These are phyloP conservation scores for Phrynosoma blainvillii DNA, from an alignment of 2,113 vertebrate species.

Conservation along the genomic window DNA sequence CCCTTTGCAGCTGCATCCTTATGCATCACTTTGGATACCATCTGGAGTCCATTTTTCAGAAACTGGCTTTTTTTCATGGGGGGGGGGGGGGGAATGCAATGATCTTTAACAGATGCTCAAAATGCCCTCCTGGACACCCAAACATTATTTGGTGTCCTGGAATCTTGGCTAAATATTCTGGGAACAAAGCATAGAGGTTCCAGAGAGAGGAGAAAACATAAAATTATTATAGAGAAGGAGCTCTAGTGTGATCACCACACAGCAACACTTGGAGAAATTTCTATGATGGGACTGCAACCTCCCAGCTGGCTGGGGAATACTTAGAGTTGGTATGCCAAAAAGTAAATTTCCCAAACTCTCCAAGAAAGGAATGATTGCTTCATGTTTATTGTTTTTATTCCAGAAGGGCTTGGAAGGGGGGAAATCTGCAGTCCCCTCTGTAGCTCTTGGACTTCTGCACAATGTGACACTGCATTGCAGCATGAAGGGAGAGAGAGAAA, in stretches of 20 bases:
- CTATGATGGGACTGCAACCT: too few relatives aligned
- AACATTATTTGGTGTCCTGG: background rate
- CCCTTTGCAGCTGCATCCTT: background rate
- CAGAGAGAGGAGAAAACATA: background rate
- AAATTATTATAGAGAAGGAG: too few relatives aligned
- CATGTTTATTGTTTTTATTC: background rate
- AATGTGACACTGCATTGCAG: constrained; percentile 69
- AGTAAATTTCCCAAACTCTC: background rate
- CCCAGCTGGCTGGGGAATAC: background rate
- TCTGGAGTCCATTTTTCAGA: background rate
- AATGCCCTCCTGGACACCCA: background rate
- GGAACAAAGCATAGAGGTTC: background rate
- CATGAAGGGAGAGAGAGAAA: constrained; percentile 20
- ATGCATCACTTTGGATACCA: too few relatives aligned
- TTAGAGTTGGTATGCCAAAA: background rate
- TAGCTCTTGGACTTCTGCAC: constrained; percentile 64
- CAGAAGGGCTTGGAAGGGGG: constrained; percentile 37
- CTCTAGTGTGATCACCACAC: too few relatives aligned
- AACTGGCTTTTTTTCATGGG: background rate
- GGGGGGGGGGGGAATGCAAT: background rate
- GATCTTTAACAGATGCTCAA: background rate
- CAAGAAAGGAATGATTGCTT: too few relatives aligned
- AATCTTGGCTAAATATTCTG: background rate
- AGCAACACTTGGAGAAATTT: background rate
- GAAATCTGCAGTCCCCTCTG: constrained; percentile 42